These are phyloP conservation scores for Damaliscus lunatus DNA, from an alignment of 2,113 vertebrate genomes.

Conservation along the genomic window DNA sequence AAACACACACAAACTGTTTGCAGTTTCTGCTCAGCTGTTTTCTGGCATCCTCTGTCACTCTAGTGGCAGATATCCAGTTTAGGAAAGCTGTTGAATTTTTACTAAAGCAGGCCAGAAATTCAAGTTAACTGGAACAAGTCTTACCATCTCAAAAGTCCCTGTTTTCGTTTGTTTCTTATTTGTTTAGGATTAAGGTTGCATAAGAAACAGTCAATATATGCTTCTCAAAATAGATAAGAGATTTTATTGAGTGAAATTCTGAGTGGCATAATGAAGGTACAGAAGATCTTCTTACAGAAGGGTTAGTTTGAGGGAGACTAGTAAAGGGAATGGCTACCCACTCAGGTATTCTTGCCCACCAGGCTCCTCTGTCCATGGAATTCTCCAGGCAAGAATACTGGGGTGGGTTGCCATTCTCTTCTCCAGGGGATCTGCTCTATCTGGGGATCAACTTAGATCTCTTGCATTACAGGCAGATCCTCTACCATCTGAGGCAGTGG, in stretches of 20 bases:
- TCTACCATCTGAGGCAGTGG: not conserved
- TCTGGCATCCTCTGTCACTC: not conserved
- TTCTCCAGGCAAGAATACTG: not conserved
- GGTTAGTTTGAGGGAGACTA: not conserved
- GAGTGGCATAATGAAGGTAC: not conserved
- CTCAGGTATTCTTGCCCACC: not conserved
- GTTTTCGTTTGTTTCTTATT: not conserved
- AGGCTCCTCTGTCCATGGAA: not conserved
- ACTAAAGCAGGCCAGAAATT: not conserved
- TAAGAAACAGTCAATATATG: not conserved
- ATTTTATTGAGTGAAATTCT: not conserved
- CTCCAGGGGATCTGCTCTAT: not conserved
- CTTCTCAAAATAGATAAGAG: not conserved
- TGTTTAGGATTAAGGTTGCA: not conserved
- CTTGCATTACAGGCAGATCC: not conserved
- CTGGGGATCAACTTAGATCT: not conserved
- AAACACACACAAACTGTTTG: not conserved
- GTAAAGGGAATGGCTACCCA: not conserved
- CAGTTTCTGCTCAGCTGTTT: not conserved
- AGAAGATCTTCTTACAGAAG: not conserved
- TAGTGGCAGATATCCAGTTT: not conserved
- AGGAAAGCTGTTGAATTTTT: conserved; percentile 1
- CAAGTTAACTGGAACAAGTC: not conserved
- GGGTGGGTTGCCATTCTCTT: not conserved
- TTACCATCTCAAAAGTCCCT: not conserved